phyloP scores from a whole-genome alignment of 2,888 invertebrate genomes.

The Cybosia mesomella region DNA sequence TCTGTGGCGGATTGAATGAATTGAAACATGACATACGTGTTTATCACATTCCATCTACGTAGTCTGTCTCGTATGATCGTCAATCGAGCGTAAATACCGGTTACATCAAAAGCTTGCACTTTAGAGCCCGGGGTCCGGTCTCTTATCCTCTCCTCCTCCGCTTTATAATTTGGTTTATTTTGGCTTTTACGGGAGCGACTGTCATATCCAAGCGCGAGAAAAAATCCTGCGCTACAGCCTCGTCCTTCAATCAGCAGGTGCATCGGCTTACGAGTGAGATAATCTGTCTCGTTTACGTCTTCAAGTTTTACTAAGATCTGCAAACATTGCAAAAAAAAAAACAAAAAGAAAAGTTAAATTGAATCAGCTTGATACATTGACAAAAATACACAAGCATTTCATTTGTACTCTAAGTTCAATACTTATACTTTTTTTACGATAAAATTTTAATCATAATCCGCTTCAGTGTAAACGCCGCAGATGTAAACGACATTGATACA shows the following conservation, averaged over 20 bases:
- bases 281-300: neutral
- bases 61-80: neutral
- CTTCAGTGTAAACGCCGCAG: slow-evolving; percentile 12
- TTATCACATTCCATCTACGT: neutral
- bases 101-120: too few species aligned
- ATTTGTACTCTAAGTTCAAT: slow-evolving; percentile 24
- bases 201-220: too few species aligned
- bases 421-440: neutral
- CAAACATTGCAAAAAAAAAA: too few species aligned
- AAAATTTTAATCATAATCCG: neutral
- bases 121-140: too few species aligned
- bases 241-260: too few species aligned
- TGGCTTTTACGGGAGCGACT: too few species aligned
- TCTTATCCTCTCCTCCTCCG: too few species aligned
- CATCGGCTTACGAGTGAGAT: too few species aligned
- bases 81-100: too few species aligned
- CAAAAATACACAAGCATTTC: slow-evolving; percentile 32
- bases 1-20: slow-evolving; percentile 17
- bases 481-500: slow-evolving; percentile 49
- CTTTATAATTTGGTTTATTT: too few species aligned
- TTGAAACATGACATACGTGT: slow-evolving; percentile 13
- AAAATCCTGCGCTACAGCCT: too few species aligned
- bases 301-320: slow-evolving; percentile 5
- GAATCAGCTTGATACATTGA: neutral
- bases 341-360: too few species aligned